Evolutionary conservation across 2,113 vertebrate genomes (phyloP).

Genomic region (Hirundichthys speculiger): DNA sequence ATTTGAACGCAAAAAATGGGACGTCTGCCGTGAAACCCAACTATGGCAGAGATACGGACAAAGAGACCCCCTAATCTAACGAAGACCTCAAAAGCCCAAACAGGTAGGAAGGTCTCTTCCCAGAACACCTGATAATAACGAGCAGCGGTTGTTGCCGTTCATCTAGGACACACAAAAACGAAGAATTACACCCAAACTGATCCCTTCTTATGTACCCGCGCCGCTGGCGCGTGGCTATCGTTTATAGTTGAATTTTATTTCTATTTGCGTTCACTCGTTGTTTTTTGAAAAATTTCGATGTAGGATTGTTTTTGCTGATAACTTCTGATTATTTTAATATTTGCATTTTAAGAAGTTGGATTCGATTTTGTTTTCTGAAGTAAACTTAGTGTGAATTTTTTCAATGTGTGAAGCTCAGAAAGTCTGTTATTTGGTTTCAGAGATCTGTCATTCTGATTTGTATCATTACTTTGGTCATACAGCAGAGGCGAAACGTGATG

Average conservation of each 20-base stretch:
- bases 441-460: constrained; percentile 56
- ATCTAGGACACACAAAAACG: constrained; percentile 69
- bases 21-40: constrained; percentile 69
- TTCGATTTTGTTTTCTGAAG: constrained; percentile 46
- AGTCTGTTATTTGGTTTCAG: constrained; percentile 65
- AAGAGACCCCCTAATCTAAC: constrained; percentile 61
- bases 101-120: constrained; percentile 83
- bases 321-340: constrained; percentile 55
- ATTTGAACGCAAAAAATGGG: constrained; percentile 63
- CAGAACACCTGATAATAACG: constrained; percentile 71
- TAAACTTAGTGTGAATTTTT: constrained; percentile 56
- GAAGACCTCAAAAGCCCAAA: constrained; percentile 74
- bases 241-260: constrained; percentile 63
- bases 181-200: constrained; percentile 48
- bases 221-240: constrained; percentile 62
- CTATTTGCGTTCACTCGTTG: constrained; percentile 68
- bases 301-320: constrained; percentile 56
- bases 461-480: constrained; percentile 53
- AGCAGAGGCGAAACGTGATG: constrained; percentile 33
- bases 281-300: constrained; percentile 55
- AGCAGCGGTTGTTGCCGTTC: constrained; percentile 61
- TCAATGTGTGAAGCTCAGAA: constrained; percentile 67
- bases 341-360: constrained; percentile 57
- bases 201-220: constrained; percentile 61
- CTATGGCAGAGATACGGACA: constrained; percentile 69